Conservation (phyloP, 2,797 vertebrate species). For the Microchirus variegatus region DNA sequence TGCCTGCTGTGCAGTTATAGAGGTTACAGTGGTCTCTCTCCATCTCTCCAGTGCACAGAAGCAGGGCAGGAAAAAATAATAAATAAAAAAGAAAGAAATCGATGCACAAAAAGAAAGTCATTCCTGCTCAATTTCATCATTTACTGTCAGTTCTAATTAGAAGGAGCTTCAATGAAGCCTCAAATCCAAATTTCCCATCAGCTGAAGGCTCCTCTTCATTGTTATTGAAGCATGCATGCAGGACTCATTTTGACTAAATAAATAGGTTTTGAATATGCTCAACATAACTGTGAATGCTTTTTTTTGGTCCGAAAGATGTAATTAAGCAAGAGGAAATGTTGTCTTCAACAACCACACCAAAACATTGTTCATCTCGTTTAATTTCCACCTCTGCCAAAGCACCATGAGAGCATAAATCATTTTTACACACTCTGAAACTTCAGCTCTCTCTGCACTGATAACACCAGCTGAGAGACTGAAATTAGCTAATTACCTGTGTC, state of each 20-base stretch:
- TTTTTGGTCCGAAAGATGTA: neutral
- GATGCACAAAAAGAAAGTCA: slow-evolving; percentile 75
- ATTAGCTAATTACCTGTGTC: slow-evolving; percentile 80
- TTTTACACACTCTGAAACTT: slow-evolving; percentile 44
- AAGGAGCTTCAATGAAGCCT: slow-evolving; percentile 61
- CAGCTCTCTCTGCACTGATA: slow-evolving; percentile 38
- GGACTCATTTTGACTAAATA: slow-evolving; percentile 41
- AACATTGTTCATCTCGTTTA: slow-evolving; percentile 3
- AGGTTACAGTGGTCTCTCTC: slow-evolving; percentile 55
- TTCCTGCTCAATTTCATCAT: slow-evolving; percentile 78
- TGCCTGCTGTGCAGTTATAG: slow-evolving; percentile 56
- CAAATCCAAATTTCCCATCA: slow-evolving; percentile 54
- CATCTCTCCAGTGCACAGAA: slow-evolving; percentile 42
- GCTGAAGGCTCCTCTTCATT: slow-evolving; percentile 25
- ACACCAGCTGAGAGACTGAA: slow-evolving; percentile 66
- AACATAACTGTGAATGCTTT: neutral
- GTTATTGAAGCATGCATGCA: slow-evolving; percentile 22
- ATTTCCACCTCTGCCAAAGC: slow-evolving; percentile 25
- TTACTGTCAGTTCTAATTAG: slow-evolving; percentile 76
- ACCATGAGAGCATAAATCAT: slow-evolving; percentile 41
- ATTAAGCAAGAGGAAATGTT: neutral
- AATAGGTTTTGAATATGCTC: neutral
- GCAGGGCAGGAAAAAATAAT: slow-evolving; percentile 2
- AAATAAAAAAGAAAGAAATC: slow-evolving; percentile 54
- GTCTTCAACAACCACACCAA: slow-evolving; percentile 7